Percentiles rank a stretch among this genome's conserved stretches.
Conservation (phyloP, 2,113 vertebrate species). For the Antechinus stuartii region DNA sequence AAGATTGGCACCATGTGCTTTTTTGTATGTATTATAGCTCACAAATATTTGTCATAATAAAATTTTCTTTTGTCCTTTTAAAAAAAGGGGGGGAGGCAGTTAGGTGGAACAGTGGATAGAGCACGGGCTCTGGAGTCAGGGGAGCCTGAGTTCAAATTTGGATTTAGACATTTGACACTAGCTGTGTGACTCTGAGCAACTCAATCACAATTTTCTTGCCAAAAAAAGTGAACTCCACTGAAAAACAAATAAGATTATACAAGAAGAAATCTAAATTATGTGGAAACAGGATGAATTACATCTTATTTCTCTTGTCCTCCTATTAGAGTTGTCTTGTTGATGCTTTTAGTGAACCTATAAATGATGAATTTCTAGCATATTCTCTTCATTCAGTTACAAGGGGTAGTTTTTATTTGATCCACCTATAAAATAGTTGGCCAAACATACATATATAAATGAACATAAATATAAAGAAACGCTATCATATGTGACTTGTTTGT, state of each 20-base stretch:
- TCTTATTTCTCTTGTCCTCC: neutral
- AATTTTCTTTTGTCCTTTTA: constrained; percentile 48
- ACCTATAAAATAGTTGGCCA: neutral
- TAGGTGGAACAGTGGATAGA: no score
- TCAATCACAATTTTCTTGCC: no score
- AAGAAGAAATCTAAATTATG: neutral
- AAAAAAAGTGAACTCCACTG: neutral
- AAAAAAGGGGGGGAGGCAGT: no score
- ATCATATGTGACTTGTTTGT: neutral
- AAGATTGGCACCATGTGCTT: constrained; percentile 58
- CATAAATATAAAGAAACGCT: neutral
- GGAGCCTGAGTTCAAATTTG: no score
- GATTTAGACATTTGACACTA: no score
- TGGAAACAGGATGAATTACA: neutral
- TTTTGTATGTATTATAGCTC: constrained; percentile 65
- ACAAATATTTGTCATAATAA: constrained; percentile 47
- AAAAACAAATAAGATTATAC: neutral
- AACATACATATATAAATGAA: no score
- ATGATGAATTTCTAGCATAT: neutral
- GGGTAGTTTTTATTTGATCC: neutral
- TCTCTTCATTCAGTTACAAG: neutral
- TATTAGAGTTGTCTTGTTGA: neutral
- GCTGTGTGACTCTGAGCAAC: no score
- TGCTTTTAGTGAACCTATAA: neutral
- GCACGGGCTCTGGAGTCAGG: no score